Evolutionary conservation across 2,113 vertebrate genomes (phyloP).

Genomic region (Geothlypis trichas): DNA sequence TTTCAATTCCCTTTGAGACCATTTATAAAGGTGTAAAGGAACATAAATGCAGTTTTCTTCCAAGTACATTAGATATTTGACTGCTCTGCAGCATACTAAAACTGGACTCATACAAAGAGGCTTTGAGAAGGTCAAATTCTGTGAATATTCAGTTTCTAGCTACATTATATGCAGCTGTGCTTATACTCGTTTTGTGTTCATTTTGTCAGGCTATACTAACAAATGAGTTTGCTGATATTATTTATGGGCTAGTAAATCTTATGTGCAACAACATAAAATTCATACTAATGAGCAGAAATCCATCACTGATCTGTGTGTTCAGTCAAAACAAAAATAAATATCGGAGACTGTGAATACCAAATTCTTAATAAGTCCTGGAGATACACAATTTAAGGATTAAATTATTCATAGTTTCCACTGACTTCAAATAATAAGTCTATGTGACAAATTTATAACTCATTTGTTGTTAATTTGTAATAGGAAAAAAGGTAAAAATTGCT

Average conservation of each 20-base stretch:
- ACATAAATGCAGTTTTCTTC: background rate
- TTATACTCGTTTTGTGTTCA: constrained; percentile 11
- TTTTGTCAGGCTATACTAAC: constrained; percentile 49
- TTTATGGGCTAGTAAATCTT: constrained; percentile 63
- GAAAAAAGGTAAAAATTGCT: constrained; percentile 2
- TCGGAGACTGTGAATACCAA: constrained; percentile 8
- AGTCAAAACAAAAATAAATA: constrained; percentile 63
- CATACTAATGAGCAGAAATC: constrained; percentile 64
- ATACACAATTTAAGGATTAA: constrained; percentile 18
- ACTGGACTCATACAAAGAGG: background rate
- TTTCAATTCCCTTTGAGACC: constrained; percentile 14
- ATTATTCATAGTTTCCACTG: constrained; percentile 30
- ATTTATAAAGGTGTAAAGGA: background rate
- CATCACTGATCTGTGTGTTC: constrained; percentile 55
- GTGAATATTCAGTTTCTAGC: constrained; percentile 1
- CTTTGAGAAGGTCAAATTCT: constrained; percentile 23
- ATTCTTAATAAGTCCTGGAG: constrained; percentile 3
- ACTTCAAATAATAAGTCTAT: constrained; percentile 7
- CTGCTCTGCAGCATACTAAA: background rate
- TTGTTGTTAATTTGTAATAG: constrained; percentile 4
- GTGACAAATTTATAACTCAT: background rate
- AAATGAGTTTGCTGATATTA: constrained; percentile 62
- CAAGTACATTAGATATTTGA: background rate
- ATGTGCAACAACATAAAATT: constrained; percentile 52
- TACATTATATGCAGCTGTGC: constrained; percentile 14